phyloP scores from a whole-genome alignment of 2,888 invertebrate species.

The Microplitis deprimator region DNA sequence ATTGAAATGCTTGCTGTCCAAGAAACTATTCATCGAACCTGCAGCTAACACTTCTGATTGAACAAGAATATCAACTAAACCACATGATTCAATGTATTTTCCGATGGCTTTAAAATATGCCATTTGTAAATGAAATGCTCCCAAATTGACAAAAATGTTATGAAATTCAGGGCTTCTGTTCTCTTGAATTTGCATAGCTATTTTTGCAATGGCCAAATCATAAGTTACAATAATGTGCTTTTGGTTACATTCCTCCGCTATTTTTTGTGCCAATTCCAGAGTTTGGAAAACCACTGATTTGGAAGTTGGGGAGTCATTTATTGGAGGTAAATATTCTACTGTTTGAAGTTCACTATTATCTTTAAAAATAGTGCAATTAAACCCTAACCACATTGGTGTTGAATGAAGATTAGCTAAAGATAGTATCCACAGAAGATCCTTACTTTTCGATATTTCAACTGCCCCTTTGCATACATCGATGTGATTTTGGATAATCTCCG shows the following conservation, averaged over 20 bases:
- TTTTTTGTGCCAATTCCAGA: not conserved
- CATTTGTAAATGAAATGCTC: constrained; percentile 60
- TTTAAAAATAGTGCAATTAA: not conserved
- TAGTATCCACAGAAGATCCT: not conserved
- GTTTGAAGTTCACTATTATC: constrained; percentile 4
- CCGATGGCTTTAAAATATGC: constrained; percentile 60
- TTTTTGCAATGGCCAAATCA: constrained; percentile 29
- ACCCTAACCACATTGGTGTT: constrained; percentile 1
- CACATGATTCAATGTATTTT: constrained; percentile 60
- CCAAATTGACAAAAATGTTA: constrained; percentile 64
- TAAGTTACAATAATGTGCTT: constrained; percentile 22
- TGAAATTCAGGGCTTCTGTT: constrained; percentile 56
- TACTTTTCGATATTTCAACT: not conserved
- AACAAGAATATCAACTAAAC: constrained; percentile 59
- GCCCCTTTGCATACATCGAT: constrained; percentile 11
- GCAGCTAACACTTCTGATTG: constrained; percentile 58
- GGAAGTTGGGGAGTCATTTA: constrained; percentile 14
- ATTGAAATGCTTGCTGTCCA: constrained; percentile 64
- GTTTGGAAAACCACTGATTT: constrained; percentile 10
- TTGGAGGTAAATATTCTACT: constrained; percentile 32
- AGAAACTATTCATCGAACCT: constrained; percentile 60
- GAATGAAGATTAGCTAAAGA: not conserved
- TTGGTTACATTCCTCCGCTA: constrained; percentile 9
- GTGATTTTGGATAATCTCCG: too few species aligned
- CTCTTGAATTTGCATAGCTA: constrained; percentile 27